Percentiles rank a stretch among this genome's conserved stretches.
These are phyloP conservation scores for Stenotaenia linearis DNA, from an alignment of 2,888 invertebrate species.

Conservation along the genomic window DNA sequence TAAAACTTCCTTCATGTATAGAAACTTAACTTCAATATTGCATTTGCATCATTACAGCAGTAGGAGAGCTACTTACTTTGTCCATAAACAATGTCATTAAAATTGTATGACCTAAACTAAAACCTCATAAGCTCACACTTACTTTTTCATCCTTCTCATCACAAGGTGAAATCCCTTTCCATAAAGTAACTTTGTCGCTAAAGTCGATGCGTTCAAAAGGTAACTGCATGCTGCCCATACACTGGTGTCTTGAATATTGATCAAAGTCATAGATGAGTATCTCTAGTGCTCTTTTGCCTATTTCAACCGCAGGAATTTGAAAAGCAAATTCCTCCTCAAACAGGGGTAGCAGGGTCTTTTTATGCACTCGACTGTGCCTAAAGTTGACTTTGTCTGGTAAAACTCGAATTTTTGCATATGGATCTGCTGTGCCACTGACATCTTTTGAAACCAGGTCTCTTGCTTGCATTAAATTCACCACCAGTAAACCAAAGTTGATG, in stretches of 20 bases:
- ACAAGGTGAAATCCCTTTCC: conserved; percentile 52
- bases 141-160: conserved; percentile 39
- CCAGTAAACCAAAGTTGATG: conserved; percentile 58
- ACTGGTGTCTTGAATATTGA: conserved; percentile 58
- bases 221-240: conserved; percentile 58
- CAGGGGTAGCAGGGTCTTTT: conserved; percentile 60
- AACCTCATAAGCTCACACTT: background rate
- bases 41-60: too few species aligned
- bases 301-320: conserved; percentile 55
- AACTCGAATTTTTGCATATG: conserved; percentile 59
- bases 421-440: conserved; percentile 49
- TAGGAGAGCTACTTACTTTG: too few species aligned
- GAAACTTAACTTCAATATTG: too few species aligned
- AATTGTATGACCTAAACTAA: background rate
- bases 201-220: conserved; percentile 56
- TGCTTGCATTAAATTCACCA: conserved; percentile 60
- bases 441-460: conserved; percentile 47
- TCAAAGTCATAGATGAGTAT: conserved; percentile 61
- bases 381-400: conserved; percentile 55
- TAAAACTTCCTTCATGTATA: too few species aligned
- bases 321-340: conserved; percentile 66
- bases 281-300: conserved; percentile 56
- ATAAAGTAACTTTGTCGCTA: conserved; percentile 54
- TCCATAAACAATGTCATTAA: too few species aligned
- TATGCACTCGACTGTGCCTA: conserved; percentile 60